Percentiles rank a stretch among this genome's conserved stretches.
phyloP scores from a whole-genome alignment of 2,888 invertebrate species.

The Cosmorhoe ocellata region DNA sequence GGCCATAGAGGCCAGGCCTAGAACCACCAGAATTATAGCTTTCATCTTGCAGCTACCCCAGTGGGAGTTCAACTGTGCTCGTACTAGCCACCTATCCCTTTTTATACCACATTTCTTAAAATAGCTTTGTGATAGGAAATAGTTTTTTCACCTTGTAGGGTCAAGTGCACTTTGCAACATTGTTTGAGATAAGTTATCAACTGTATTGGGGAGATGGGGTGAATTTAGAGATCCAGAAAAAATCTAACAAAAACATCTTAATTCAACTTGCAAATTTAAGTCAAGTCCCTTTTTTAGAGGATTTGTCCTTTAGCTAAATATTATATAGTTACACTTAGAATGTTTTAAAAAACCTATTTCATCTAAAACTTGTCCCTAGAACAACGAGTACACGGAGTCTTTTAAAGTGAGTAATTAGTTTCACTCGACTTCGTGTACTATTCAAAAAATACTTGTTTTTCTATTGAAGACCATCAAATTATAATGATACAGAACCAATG shows the following conservation, averaged over 20 bases:
- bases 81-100: conserved; percentile 25
- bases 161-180: conserved; percentile 8
- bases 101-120: conserved; percentile 46
- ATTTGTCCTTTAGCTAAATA: too few relatives aligned
- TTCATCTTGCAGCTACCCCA: conserved; percentile 64
- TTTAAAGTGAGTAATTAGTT: too few relatives aligned
- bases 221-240: neutral
- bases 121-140: conserved; percentile 15
- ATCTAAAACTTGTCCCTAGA: too few relatives aligned
- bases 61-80: conserved; percentile 57
- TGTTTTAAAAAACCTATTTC: too few relatives aligned
- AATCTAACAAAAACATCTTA: neutral
- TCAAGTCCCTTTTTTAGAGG: too few relatives aligned
- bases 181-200: conserved; percentile 5
- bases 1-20: conserved; percentile 64
- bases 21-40: conserved; percentile 51
- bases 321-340: too few relatives aligned
- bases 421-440: too few relatives aligned
- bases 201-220: neutral
- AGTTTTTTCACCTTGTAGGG: conserved; percentile 14
- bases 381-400: too few relatives aligned
- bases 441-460: too few relatives aligned
- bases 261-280: neutral
- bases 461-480: too few relatives aligned
- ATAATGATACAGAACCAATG: too few relatives aligned